These are phyloP conservation scores for Drosophila tripunctata DNA, from an alignment of 2,888 invertebrate genomes.

Conservation along the genomic window DNA sequence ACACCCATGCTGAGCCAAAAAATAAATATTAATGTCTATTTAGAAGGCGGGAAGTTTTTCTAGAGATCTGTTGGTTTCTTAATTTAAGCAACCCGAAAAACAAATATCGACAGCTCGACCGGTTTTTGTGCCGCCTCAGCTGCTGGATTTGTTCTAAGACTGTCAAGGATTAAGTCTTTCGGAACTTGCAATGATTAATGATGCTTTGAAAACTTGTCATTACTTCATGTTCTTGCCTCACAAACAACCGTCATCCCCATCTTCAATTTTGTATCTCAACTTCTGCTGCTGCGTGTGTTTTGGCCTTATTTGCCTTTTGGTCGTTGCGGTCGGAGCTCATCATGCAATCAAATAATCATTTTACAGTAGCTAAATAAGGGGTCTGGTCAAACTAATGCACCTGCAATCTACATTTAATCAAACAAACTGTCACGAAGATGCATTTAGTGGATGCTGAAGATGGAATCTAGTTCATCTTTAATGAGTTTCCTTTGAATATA, in stretches of 20 bases:
- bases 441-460: slow-evolving; percentile 4
- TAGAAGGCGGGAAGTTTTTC: slow-evolving; percentile 36
- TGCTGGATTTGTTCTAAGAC: slow-evolving; percentile 42
- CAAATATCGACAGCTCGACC: slow-evolving; percentile 69
- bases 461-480: neutral
- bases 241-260: neutral
- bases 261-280: neutral
- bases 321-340: slow-evolving; percentile 24
- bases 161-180: slow-evolving; percentile 67
- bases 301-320: slow-evolving; percentile 39
- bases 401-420: slow-evolving; percentile 50
- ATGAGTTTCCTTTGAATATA: neutral
- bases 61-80: slow-evolving; percentile 53
- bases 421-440: slow-evolving; percentile 7
- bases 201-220: slow-evolving; percentile 71
- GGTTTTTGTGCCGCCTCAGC: slow-evolving; percentile 13
- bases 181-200: slow-evolving; percentile 75
- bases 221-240: slow-evolving; percentile 24
- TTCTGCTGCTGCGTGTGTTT: slow-evolving; percentile 2
- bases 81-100: slow-evolving; percentile 66
- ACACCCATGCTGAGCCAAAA: slow-evolving; percentile 13
- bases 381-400: slow-evolving; percentile 9
- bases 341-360: slow-evolving; percentile 35
- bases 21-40: slow-evolving; percentile 38
- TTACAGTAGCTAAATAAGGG: neutral